phyloP scores from a whole-genome alignment of 2,797 vertebrate species.

The Oreochromis mossambicus region DNA sequence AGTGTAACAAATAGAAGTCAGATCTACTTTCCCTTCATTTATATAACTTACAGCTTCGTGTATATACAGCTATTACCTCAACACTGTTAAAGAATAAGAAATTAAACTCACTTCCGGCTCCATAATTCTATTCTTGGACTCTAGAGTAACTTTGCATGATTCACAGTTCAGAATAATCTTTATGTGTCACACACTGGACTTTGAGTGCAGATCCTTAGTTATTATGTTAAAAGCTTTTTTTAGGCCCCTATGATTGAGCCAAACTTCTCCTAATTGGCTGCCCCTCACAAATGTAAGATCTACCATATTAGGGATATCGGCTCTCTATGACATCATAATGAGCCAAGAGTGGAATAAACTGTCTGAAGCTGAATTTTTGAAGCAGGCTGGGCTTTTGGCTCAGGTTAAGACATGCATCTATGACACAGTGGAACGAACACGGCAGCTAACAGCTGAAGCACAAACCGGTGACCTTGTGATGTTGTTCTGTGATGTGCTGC shows the following conservation, averaged over 20 bases:
- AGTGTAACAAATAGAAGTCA: not conserved
- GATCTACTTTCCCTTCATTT: not conserved
- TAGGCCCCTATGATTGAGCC: not conserved
- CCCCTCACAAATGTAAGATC: not conserved
- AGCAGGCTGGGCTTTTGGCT: not conserved
- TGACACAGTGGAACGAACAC: not conserved
- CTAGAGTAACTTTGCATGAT: not conserved
- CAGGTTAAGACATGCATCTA: not conserved
- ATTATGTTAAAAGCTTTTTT: not conserved
- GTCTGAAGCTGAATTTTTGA: not conserved
- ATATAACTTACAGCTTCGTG: not conserved
- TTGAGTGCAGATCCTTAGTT: not conserved
- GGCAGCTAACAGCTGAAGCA: not conserved
- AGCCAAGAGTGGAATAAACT: too few relatives aligned
- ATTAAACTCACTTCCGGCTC: not conserved
- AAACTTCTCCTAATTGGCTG: not conserved
- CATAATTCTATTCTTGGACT: not conserved
- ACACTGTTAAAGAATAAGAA: not conserved
- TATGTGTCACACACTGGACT: not conserved
- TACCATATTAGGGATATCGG: not conserved
- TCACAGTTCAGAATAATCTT: not conserved
- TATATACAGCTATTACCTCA: not conserved
- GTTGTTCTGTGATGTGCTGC: not conserved
- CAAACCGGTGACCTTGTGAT: not conserved
- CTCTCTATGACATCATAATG: not conserved